phyloP scores from a whole-genome alignment of 1,140 invertebrate genomes.

The Notospermus geniculatus region DNA sequence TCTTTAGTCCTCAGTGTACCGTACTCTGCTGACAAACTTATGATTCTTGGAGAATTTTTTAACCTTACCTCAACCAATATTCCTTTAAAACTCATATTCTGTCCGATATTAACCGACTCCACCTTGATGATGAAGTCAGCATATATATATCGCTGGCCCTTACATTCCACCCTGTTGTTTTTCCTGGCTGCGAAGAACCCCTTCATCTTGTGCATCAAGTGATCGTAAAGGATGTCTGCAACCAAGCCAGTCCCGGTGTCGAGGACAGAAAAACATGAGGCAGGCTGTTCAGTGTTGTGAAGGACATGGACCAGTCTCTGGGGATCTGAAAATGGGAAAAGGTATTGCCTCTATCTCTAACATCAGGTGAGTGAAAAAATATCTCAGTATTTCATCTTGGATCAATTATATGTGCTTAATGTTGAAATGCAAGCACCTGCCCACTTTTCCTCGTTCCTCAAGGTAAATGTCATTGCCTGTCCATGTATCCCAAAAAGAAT shows the following conservation, averaged over 20 bases:
- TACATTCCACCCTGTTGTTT: constrained; percentile 75
- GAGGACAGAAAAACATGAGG: constrained; percentile 86
- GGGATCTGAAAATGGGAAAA: constrained; percentile 48
- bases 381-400: background rate
- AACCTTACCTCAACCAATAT: constrained; percentile 86
- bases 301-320: constrained; percentile 83
- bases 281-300: constrained; percentile 93
- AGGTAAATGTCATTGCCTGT: too few species aligned
- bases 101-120: constrained; percentile 86
- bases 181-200: constrained; percentile 83
- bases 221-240: constrained; percentile 85
- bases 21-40: too few species aligned
- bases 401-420: too few species aligned
- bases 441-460: too few species aligned
- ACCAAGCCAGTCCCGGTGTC: constrained; percentile 80
- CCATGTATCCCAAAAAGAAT: too few species aligned
- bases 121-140: constrained; percentile 93
- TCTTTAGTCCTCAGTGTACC: too few species aligned
- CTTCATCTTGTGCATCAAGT: constrained; percentile 85
- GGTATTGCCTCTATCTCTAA: too few species aligned
- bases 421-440: too few species aligned
- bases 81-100: constrained; percentile 81
- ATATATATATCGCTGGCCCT: constrained; percentile 87
- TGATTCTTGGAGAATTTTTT: too few species aligned
- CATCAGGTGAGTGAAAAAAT: too few species aligned